phyloP scores from a whole-genome alignment of 1,140 invertebrate species.

The Drosophila setifemur region DNA sequence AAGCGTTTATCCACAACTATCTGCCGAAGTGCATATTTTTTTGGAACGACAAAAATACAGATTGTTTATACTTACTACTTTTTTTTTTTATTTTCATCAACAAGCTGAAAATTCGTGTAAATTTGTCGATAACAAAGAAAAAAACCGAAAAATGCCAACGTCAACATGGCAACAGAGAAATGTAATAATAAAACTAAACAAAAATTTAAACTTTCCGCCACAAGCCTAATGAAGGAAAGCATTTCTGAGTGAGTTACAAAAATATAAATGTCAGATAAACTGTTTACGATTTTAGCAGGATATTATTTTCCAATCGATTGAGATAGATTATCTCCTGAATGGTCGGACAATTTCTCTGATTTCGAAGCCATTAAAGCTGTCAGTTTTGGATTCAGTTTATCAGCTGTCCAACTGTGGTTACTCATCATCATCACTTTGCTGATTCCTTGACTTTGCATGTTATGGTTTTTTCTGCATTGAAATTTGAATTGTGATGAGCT shows the following conservation, averaged over 20 bases:
- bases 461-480: slow-evolving; percentile 25
- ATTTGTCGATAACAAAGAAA: slow-evolving; percentile 65
- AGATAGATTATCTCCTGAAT: slow-evolving; percentile 16
- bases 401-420: slow-evolving; percentile 7
- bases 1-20: slow-evolving; percentile 57
- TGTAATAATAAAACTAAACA: slow-evolving; percentile 4
- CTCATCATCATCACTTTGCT: slow-evolving; percentile 12
- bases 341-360: slow-evolving; percentile 21
- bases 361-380: slow-evolving; percentile 16
- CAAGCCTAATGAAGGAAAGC: slow-evolving; percentile 21
- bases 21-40: slow-evolving; percentile 29
- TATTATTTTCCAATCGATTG: too few species aligned
- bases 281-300: too few species aligned
- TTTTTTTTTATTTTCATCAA: slow-evolving; percentile 67
- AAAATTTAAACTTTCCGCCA: slow-evolving; percentile 11
- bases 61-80: slow-evolving; percentile 41
- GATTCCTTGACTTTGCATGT: slow-evolving; percentile 21
- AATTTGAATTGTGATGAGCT: slow-evolving; percentile 63
- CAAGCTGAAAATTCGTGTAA: slow-evolving; percentile 78
- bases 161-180: slow-evolving; percentile 38
- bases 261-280: too few species aligned
- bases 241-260: slow-evolving; percentile 15
- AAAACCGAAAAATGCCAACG: slow-evolving; percentile 49
- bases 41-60: slow-evolving; percentile 46
- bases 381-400: slow-evolving; percentile 36